Percentiles rank a stretch among this genome's conserved stretches.
These are phyloP conservation scores for Anthoscopus minutus DNA, from an alignment of 2,113 vertebrate genomes.

Conservation along the genomic window DNA sequence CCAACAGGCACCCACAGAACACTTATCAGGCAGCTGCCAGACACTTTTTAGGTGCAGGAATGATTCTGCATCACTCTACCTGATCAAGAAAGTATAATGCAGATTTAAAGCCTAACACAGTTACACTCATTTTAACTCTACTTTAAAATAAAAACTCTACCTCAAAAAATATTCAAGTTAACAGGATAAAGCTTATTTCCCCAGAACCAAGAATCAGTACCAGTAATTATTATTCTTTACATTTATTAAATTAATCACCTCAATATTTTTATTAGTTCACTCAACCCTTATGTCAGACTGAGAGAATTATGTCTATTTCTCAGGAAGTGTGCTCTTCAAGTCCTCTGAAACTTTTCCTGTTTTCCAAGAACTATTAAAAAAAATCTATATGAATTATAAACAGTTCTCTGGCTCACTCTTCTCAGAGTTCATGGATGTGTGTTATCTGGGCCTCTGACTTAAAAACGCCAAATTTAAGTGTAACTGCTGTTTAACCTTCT, in stretches of 20 bases:
- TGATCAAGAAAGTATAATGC: neutral
- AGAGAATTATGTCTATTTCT: neutral
- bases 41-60: neutral
- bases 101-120: neutral
- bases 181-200: neutral
- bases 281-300: neutral
- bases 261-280: neutral
- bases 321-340: neutral
- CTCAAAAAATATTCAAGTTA: neutral
- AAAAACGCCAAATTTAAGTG: neutral
- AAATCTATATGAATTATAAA: neutral
- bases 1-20: neutral
- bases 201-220: neutral
- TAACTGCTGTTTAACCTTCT: neutral
- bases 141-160: neutral
- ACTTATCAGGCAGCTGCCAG: neutral
- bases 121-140: neutral
- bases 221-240: neutral
- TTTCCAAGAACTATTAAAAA: neutral
- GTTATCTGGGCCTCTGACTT: neutral
- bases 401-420: neutral
- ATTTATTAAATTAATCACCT: neutral
- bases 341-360: neutral
- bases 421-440: neutral
- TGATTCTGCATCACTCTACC: neutral